These are phyloP conservation scores for Copsychus sechellarum DNA, from an alignment of 2,113 vertebrate genomes.

Conservation along the genomic window DNA sequence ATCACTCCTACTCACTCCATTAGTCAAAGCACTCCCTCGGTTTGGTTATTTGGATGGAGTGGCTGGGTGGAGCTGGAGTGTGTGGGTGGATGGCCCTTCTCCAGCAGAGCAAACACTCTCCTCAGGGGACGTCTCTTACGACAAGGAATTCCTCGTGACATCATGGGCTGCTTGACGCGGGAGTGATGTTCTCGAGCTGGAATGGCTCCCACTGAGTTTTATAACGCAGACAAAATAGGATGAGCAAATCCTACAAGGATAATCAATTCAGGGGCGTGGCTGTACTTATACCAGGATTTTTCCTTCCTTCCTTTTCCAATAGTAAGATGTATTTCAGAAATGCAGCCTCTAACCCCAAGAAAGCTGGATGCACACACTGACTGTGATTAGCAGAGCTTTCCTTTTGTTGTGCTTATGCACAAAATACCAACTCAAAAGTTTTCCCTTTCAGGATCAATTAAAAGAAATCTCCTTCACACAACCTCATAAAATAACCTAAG, in stretches of 20 bases:
- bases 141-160: conserved; percentile 58
- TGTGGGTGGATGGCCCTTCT: conserved; percentile 19
- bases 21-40: conserved; percentile 47
- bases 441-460: background rate
- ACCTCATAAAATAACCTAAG: background rate
- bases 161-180: conserved; percentile 30
- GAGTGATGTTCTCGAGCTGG: background rate
- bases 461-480: background rate
- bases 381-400: background rate
- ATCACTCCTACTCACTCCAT: conserved; percentile 31
- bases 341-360: background rate
- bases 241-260: conserved; percentile 44
- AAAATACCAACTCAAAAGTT: background rate
- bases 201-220: background rate
- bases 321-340: background rate
- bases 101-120: conserved; percentile 18
- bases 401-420: background rate
- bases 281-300: background rate
- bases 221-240: background rate
- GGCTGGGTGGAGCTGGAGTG: background rate
- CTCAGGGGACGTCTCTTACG: conserved; percentile 9
- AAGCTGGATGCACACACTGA: background rate
- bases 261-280: conserved; percentile 17
- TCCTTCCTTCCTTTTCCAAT: background rate
- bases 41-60: conserved; percentile 34